Conservation (phyloP, 2,113 vertebrate genomes). For the Neodon shergylaensis region DNA sequence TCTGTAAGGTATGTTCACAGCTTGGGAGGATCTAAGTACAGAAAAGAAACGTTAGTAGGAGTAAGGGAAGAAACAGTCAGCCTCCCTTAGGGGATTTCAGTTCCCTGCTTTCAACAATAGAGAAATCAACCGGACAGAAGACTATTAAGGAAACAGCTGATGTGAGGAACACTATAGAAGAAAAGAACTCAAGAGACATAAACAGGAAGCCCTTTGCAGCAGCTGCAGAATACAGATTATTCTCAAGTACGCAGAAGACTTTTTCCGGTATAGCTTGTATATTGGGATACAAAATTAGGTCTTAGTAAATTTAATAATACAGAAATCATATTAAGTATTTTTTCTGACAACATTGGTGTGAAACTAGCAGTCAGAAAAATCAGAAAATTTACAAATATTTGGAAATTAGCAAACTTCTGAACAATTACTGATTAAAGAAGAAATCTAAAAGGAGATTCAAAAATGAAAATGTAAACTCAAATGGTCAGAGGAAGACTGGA, state of each 20-base stretch:
- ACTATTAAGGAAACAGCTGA: background rate
- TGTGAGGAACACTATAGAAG: background rate
- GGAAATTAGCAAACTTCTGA: too few relatives aligned
- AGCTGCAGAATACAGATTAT: background rate
- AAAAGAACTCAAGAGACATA: background rate
- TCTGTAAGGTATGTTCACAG: background rate
- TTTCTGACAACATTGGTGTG: background rate
- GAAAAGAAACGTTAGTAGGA: background rate
- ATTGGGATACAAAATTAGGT: background rate
- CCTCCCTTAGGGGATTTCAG: background rate
- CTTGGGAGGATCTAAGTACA: background rate
- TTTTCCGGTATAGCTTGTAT: background rate
- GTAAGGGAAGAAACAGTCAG: background rate
- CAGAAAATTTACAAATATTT: background rate
- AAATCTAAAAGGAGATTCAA: too few relatives aligned
- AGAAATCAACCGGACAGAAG: background rate
- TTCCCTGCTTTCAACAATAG: background rate
- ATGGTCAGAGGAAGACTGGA: background rate
- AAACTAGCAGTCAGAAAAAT: background rate
- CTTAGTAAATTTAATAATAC: background rate
- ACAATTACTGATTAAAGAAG: background rate
- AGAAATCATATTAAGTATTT: background rate
- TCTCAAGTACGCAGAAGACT: background rate
- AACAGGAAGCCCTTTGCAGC: background rate
- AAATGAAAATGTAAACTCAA: background rate